Evolutionary conservation across 2,888 invertebrate species (phyloP).

Genomic region (Heteromurus nitidus): DNA sequence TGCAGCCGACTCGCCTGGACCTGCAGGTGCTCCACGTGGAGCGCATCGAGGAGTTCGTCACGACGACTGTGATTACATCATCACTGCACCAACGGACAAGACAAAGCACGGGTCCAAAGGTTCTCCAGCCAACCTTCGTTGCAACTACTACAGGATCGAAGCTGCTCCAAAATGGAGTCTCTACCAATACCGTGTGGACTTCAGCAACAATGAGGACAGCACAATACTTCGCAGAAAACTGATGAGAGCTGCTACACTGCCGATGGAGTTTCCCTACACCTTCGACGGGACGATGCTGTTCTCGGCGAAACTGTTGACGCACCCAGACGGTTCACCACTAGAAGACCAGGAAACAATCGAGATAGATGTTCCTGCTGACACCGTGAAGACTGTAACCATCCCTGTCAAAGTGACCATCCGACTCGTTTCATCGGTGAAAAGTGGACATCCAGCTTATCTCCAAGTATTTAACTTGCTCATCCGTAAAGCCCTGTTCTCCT

Average conservation of each 20-base stretch:
- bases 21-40: neutral
- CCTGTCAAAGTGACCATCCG: neutral
- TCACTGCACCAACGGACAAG: neutral
- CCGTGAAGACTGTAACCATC: neutral
- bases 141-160: slow-evolving; percentile 9
- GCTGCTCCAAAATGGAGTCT: slow-evolving; percentile 3
- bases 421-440: neutral
- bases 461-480: slow-evolving; percentile 69
- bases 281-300: slow-evolving; percentile 34
- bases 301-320: slow-evolving; percentile 10
- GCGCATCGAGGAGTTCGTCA: neutral
- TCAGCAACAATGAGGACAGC: slow-evolving; percentile 1
- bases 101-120: neutral
- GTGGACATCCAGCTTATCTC: slow-evolving; percentile 40
- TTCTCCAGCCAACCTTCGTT: neutral
- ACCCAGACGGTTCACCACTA: too few species aligned
- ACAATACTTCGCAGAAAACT: neutral
- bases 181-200: slow-evolving; percentile 22
- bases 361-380: neutral
- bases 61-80: neutral
- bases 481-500: slow-evolving; percentile 52
- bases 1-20: too few species aligned
- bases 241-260: neutral
- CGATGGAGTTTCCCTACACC: neutral
- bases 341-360: too few species aligned